These are phyloP conservation scores for Ochropacha duplaris DNA, from an alignment of 2,888 invertebrate species.

Conservation along the genomic window DNA sequence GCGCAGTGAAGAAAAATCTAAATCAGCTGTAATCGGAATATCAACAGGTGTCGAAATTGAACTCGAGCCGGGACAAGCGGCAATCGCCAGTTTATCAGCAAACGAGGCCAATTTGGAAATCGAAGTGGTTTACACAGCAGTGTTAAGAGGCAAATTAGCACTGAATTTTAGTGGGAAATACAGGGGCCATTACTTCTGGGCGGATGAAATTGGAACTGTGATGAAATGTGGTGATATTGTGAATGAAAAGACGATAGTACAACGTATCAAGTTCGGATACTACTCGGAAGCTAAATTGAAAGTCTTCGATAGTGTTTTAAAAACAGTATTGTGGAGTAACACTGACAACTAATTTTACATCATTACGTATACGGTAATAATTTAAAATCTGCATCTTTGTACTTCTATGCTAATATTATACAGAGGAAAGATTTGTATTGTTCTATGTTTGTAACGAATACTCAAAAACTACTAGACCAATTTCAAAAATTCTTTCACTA, in stretches of 20 bases:
- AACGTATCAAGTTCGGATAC: conserved; percentile 54
- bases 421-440: no score
- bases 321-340: conserved; percentile 10
- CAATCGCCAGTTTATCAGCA: conserved; percentile 57
- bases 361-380: no score
- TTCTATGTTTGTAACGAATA: no score
- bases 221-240: conserved; percentile 45
- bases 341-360: no score
- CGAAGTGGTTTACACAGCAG: conserved; percentile 50
- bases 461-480: no score
- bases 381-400: no score
- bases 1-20: conserved; percentile 53
- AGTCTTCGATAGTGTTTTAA: conserved; percentile 56
- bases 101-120: conserved; percentile 54
- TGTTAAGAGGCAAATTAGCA: conserved; percentile 58
- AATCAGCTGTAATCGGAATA: conserved; percentile 54
- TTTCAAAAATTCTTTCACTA: no score
- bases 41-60: conserved; percentile 60
- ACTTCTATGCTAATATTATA: no score
- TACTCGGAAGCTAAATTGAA: conserved; percentile 57
- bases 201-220: conserved; percentile 48
- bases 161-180: conserved; percentile 51
- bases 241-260: conserved; percentile 44
- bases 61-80: conserved; percentile 55
- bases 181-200: conserved; percentile 64